Percentiles rank a stretch among this genome's conserved stretches.
Evolutionary conservation across 2,797 vertebrate species (phyloP).

Genomic region (Pseudochromis fuscus): DNA sequence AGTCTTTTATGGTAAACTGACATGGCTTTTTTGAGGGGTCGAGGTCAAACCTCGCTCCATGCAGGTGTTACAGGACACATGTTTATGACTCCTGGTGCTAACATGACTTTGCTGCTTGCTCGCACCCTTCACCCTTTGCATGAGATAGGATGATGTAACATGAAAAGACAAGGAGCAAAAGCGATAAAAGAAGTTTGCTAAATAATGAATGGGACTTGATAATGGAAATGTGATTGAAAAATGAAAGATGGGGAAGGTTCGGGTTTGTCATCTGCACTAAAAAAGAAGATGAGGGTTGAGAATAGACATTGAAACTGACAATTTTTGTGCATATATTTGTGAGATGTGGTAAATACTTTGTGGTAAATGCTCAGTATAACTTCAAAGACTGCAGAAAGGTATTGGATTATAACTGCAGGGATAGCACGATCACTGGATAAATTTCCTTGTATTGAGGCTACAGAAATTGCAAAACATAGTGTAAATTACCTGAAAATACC

Average conservation of each 20-base stretch:
- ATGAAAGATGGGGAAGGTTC: slow-evolving; percentile 42
- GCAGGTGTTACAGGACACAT: slow-evolving; percentile 12
- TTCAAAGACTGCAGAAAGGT: slow-evolving; percentile 23
- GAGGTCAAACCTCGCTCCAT: slow-evolving; percentile 16
- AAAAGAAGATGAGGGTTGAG: slow-evolving; percentile 18
- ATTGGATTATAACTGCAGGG: slow-evolving; percentile 17
- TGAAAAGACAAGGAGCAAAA: slow-evolving; percentile 22
- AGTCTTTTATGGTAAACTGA: slow-evolving; percentile 15
- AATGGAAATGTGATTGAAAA: slow-evolving; percentile 58
- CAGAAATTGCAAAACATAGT: slow-evolving; percentile 8
- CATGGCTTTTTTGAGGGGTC: slow-evolving; percentile 17
- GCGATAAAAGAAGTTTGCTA: slow-evolving; percentile 30
- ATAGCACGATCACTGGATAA: slow-evolving; percentile 21
- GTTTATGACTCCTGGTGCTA: slow-evolving; percentile 2
- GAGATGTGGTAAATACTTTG: slow-evolving; percentile 5
- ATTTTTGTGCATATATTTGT: slow-evolving; percentile 19
- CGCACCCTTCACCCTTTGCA: slow-evolving; percentile 5
- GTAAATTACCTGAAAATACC: slow-evolving; percentile 26
- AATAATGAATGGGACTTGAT: slow-evolving; percentile 63
- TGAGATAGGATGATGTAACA: slow-evolving; percentile 11
- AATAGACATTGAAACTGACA: background rate
- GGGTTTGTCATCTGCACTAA: slow-evolving; percentile 27
- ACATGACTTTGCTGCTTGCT: slow-evolving; percentile 7
- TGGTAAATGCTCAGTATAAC: slow-evolving; percentile 17
- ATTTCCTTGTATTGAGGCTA: background rate